Evolutionary conservation across 1,140 invertebrate species (phyloP).

Genomic region (Aricia agestis): DNA sequence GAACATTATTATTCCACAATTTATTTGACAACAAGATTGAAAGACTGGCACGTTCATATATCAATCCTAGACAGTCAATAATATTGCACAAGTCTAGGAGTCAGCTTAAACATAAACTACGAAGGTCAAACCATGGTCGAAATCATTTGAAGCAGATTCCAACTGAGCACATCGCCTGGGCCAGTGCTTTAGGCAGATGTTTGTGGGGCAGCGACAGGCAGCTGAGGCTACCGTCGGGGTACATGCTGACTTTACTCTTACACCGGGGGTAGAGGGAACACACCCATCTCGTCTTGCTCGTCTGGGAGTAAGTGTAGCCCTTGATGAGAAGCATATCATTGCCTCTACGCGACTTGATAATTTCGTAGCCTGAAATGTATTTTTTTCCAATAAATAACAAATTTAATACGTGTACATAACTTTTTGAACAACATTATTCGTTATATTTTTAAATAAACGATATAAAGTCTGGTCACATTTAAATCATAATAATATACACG

Average conservation of each 20-base stretch:
- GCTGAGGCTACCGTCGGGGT: background rate
- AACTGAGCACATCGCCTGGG: background rate
- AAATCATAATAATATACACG: too few relatives aligned
- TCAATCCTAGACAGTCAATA: too few relatives aligned
- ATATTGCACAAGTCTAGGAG: too few relatives aligned
- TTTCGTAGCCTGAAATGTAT: constrained; percentile 22
- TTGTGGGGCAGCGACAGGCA: constrained; percentile 9
- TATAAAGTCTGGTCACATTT: too few relatives aligned
- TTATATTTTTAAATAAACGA: too few relatives aligned
- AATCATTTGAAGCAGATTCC: background rate
- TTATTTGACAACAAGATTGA: too few relatives aligned
- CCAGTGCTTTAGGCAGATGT: constrained; percentile 7
- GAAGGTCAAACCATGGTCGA: background rate
- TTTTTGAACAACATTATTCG: too few relatives aligned
- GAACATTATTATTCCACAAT: too few relatives aligned
- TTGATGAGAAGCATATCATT: constrained; percentile 31
- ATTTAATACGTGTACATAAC: too few relatives aligned
- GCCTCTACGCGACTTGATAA: constrained; percentile 30
- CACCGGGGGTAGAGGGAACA: constrained; percentile 29
- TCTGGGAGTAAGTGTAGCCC: constrained; percentile 34
- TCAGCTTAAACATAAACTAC: too few relatives aligned
- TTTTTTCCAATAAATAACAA: background rate
- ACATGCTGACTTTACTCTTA: background rate
- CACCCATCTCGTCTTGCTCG: constrained; percentile 19
- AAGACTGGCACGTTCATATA: too few relatives aligned